phyloP scores from a whole-genome alignment of 2,888 invertebrate genomes.

The Agrochola lychnidis region DNA sequence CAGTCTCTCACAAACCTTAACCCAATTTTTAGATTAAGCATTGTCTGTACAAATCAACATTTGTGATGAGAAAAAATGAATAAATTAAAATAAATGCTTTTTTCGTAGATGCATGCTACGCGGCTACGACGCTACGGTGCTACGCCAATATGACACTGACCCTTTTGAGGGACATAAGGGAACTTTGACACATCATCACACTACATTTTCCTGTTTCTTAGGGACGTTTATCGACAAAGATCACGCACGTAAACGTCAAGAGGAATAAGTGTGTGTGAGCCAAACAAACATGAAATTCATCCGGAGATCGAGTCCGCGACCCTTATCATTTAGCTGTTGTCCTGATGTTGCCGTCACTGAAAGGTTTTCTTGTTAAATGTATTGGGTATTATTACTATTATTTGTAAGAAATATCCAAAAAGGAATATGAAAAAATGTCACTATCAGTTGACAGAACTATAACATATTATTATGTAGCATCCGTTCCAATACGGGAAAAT shows the following conservation, averaged over 20 bases:
- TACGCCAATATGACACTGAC: slow-evolving; percentile 16
- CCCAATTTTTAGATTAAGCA: no score
- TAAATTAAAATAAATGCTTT: neutral
- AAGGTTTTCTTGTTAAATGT: neutral
- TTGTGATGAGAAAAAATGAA: no score
- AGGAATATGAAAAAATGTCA: neutral
- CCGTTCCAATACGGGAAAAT: neutral
- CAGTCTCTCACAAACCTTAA: no score
- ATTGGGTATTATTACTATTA: neutral
- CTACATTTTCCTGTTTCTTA: slow-evolving; percentile 35
- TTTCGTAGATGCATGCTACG: slow-evolving; percentile 21
- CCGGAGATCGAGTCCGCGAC: slow-evolving; percentile 32
- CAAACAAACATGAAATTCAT: slow-evolving; percentile 29
- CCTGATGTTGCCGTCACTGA: slow-evolving; percentile 14
- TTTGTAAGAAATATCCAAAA: neutral
- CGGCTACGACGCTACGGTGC: slow-evolving; percentile 20
- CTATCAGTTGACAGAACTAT: neutral
- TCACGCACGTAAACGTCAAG: slow-evolving; percentile 39
- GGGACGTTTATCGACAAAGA: slow-evolving; percentile 27
- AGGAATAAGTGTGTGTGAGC: slow-evolving; percentile 23
- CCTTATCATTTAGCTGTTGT: slow-evolving; percentile 37
- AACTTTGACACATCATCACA: slow-evolving; percentile 34
- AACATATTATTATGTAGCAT: neutral
- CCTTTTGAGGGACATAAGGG: slow-evolving; percentile 16
- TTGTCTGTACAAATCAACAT: no score